Evolutionary conservation across 2,113 vertebrate genomes (phyloP), one percentile per base, ranked within the genome.

Genomic region (Acanthisitta chloris): DNA sequence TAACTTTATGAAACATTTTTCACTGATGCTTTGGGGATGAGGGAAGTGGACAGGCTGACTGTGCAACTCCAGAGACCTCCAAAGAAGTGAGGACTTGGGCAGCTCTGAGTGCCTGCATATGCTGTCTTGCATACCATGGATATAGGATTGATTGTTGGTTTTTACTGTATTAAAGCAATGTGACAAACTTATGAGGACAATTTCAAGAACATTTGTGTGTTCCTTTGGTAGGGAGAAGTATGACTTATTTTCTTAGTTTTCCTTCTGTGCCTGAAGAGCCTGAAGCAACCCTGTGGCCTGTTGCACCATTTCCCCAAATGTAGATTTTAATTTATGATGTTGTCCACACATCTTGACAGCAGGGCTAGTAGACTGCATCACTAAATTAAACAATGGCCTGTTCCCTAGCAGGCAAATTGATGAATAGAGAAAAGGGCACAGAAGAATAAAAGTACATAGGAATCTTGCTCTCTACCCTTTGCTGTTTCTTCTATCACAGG

Each of bases 1-100:
- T 84, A 93, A 36, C 59, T 81, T 94, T 71, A 94, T 70, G 84
- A 89, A 97, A 67, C 76, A 89, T 94, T 87, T 82, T 85, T 93
- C 66, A 73, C 58, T 90, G 88, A 84, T 45, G 10, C 81, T 96
- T 94, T 86, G 46, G 61, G 80, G 48, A 58, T 93, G 62, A 96
- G 78, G 71, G 71, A 88, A 91, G 46, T 45, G 17, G 77, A 92
- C 19, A 89, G 71, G 66, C 86, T 92, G 45, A 6, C 40, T 93
- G 38, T 83, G 73, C 43, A 86, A 17, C 83, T 92, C 54, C 79
- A 95, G 91, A 96, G 61, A 86, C 48, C 73, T 80, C 64, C 72
- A 78, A 45, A 71, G 48, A 94, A 96, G 74, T 4, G 1, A 86
- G 42, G 38, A 46, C 51, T 81, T 28, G n/a, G 25, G 21, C 81